A percentile compares a stretch with the other conserved stretches of the same genome.
These are phyloP conservation scores for Zosterops japonicus DNA, from an alignment of 2,113 vertebrate genomes.

Conservation along the genomic window DNA sequence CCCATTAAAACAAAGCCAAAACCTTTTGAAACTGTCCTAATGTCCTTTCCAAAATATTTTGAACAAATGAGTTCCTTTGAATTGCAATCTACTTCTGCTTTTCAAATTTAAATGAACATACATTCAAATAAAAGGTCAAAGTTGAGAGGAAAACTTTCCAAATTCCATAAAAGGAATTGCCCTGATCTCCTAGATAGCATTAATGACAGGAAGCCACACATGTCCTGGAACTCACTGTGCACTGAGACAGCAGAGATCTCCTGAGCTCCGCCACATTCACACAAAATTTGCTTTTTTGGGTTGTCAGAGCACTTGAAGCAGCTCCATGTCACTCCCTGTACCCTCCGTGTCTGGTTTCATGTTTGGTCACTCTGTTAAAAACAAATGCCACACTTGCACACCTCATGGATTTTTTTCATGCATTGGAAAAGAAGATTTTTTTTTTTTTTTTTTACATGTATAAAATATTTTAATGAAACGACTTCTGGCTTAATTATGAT, in stretches of 20 bases:
- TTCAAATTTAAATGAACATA: background rate
- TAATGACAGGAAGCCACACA: background rate
- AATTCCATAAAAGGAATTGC: background rate
- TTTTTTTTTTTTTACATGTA: background rate
- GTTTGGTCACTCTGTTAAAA: background rate
- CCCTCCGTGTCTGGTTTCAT: background rate
- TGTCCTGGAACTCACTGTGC: background rate
- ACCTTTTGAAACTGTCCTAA: conserved; percentile 2
- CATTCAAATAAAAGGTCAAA: conserved; percentile 15
- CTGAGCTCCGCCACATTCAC: background rate
- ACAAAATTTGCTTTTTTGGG: background rate
- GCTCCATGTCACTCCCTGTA: background rate
- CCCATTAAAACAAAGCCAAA: conserved; percentile 29
- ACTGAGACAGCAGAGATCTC: background rate
- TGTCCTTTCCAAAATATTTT: conserved; percentile 30
- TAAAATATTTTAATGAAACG: background rate
- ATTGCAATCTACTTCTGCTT: conserved; percentile 1
- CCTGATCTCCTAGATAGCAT: background rate
- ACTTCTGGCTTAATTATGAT: background rate
- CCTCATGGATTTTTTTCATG: background rate
- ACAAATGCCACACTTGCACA: background rate
- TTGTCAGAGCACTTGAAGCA: background rate
- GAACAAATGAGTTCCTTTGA: background rate
- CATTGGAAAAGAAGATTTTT: background rate
- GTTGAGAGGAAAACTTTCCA: background rate